Percentiles rank a stretch among this genome's conserved stretches.
These are phyloP conservation scores for Trachythela sp. DNA, from an alignment of 64 coral and sea anemone genomes.

Conservation along the genomic window DNA sequence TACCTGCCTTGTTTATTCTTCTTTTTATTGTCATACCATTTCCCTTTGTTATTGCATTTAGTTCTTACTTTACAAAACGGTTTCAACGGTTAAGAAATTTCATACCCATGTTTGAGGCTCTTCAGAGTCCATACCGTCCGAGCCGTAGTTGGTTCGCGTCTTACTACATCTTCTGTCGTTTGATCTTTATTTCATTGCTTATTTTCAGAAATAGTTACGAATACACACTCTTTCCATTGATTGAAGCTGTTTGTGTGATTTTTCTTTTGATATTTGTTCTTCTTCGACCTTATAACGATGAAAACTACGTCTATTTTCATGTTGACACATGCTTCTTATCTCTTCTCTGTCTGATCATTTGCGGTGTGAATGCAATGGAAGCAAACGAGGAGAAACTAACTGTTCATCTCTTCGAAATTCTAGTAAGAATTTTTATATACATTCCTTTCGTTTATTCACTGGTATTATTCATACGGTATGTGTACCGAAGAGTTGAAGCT, in stretches of 20 bases:
- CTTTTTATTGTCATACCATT: neutral
- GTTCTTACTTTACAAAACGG: neutral
- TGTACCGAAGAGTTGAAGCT: too few relatives aligned
- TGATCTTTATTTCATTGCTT: neutral
- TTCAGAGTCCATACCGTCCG: neutral
- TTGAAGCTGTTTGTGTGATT: neutral
- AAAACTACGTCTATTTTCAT: neutral
- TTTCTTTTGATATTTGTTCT: slow-evolving; percentile 2
- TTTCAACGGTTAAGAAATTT: neutral
- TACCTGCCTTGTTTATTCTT: neutral
- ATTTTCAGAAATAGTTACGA: neutral
- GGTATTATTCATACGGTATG: neutral
- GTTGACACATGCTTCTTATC: neutral
- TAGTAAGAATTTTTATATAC: neutral
- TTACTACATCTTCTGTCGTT: neutral
- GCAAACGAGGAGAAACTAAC: neutral
- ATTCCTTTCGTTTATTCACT: neutral
- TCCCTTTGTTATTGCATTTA: neutral
- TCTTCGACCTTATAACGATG: neutral
- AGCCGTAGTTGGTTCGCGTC: neutral
- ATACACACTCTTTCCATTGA: neutral
- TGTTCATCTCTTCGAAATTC: neutral
- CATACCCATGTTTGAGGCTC: neutral
- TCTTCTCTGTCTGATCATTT: neutral
- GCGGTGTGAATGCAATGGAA: neutral